Base-by-base conservation (phyloP, 2,797 vertebrate genomes). In the Peromyscus aztecus region DNA sequence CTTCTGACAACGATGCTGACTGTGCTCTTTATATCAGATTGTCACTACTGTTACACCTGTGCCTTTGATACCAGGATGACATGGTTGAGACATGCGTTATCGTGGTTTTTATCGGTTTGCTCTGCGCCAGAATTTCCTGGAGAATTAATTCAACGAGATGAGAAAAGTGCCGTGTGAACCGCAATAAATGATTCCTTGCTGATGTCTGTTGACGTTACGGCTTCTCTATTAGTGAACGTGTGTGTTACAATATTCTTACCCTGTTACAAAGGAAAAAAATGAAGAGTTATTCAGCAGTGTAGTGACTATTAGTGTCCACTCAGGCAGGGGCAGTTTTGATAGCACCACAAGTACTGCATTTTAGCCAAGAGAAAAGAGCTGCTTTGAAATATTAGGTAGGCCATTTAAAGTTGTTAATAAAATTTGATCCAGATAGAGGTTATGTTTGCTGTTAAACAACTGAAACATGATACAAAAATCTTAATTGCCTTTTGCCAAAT, bases 61-160 rank as follows among this genome's bases (percentile, higher is more conserved):
- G 2, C 17, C 2, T 67, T 90, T 75, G n/a, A 12, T 80, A 17
- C 57, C 52, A 55, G 96, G 97, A 43, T 73, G 67, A 37, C 82
- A 16, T 71, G 40, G 52, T 85, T 34, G 46, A 65, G 59, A 96
- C 75, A 43, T 87, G 57, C 71, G 86, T 94, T 97, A 85, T 97
- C 5, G n/a, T 77, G 34, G 3, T 55, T 97, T 77, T 10, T 94
- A 27, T 94, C 31, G 81, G 11, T 84, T 85, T 94, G 43, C 49
- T 93, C 82, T 80, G 46, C 75, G 84, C 94, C 84, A 96, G 49
- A 77, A 91, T 97, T 97, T 97, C 75, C 69, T 92, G 73, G 12
- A 34, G 89, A 96, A 83, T 43, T 86, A 65, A 89, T 91, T 69
- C 52, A 69, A 40, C 2, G 19, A 82, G 59, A 4, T 80, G 29